Evolutionary conservation across 2,888 invertebrate genomes (phyloP).

Genomic region (Eucriotettix oculatus): DNA sequence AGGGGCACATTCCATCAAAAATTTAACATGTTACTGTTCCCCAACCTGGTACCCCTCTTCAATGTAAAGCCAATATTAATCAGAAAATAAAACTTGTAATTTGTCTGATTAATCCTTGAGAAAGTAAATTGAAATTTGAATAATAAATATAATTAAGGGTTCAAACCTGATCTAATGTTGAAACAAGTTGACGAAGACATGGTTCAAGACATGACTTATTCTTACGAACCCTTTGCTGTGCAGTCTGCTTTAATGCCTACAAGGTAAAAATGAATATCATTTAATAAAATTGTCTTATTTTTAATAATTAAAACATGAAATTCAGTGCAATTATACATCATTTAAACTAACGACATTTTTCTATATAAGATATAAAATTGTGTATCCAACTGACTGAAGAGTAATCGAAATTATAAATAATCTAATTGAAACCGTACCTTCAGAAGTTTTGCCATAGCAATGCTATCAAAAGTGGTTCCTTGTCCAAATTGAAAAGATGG

Average conservation of each 20-base stretch:
- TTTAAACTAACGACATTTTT: too few species aligned
- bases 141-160: too few species aligned
- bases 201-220: slow-evolving; percentile 78
- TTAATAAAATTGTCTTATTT: not conserved
- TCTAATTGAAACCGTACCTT: slow-evolving; percentile 36
- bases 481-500: slow-evolving; percentile 48
- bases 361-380: too few species aligned
- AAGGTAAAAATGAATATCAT: slow-evolving; percentile 3
- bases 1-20: too few species aligned
- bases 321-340: not conserved
- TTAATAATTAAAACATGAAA: not conserved
- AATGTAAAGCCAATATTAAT: too few species aligned
- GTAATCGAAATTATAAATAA: too few species aligned
- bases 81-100: too few species aligned
- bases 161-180: slow-evolving; percentile 36
- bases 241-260: slow-evolving; percentile 53
- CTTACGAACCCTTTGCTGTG: slow-evolving; percentile 65
- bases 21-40: too few species aligned
- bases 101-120: too few species aligned
- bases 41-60: too few species aligned
- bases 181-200: slow-evolving; percentile 56
- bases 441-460: slow-evolving; percentile 52
- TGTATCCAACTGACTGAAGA: too few species aligned
- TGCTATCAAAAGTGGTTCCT: slow-evolving; percentile 50
- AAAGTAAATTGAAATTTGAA: too few species aligned